Evolutionary conservation across 2,113 vertebrate genomes (phyloP).

Genomic region (Lontra canadensis): DNA sequence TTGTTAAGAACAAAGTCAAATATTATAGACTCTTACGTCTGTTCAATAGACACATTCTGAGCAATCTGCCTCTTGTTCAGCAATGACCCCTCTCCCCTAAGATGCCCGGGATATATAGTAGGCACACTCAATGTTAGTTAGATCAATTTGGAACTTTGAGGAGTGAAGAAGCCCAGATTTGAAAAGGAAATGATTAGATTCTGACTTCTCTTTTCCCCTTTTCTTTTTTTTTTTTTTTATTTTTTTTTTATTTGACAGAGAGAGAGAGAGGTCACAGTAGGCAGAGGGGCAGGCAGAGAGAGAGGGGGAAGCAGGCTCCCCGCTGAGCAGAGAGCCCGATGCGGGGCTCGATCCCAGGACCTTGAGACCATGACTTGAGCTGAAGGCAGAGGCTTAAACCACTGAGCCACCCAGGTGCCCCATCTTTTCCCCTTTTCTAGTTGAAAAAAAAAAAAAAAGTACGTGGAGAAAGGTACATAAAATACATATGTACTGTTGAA

Average conservation of each 20-base stretch:
- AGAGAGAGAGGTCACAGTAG: too few species aligned
- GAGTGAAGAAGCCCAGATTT: neutral
- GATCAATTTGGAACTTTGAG: neutral
- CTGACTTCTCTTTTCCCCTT: neutral
- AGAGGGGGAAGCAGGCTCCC: too few species aligned
- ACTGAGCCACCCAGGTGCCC: too few species aligned
- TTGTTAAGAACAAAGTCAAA: neutral
- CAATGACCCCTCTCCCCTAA: neutral
- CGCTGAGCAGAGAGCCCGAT: too few species aligned
- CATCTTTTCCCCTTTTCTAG: neutral
- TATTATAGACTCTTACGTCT: neutral
- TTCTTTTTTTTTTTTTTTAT: too few species aligned
- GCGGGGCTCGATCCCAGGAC: too few species aligned
- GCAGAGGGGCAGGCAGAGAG: too few species aligned
- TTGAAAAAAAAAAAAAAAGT: neutral
- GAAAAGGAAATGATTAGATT: neutral
- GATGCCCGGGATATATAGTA: neutral
- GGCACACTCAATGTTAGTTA: too few species aligned
- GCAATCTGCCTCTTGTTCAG: neutral
- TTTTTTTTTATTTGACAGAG: too few species aligned
- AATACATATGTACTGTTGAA: neutral
- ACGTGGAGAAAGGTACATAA: neutral
- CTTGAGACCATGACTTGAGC: too few species aligned
- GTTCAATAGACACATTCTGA: neutral
- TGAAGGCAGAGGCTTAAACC: too few species aligned